Evolutionary conservation across 2,888 invertebrate species (phyloP), one percentile per base, ranked within the genome.

Genomic region (Hirtodrosophila cameraria): DNA sequence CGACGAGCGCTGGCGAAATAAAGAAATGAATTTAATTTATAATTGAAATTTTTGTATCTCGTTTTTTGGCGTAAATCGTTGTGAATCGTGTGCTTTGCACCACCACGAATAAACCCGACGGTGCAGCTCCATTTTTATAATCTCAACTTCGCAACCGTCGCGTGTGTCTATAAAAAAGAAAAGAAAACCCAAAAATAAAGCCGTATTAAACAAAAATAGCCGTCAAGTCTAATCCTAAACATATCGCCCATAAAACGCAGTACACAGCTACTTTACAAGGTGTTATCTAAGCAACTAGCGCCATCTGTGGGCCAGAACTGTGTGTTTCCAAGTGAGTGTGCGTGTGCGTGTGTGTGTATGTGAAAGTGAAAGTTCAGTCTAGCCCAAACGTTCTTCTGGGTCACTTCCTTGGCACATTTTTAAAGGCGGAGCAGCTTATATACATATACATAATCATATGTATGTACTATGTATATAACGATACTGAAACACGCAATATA

Each of bases 321-420:
- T 43, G 45, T 12, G 27, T 31, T 28, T 6, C 7, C 41, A 41
- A 36, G 35, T 25, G 46, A 31, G 45, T 23, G 53, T 54, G 46
- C 15, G 38, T 59, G 52, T 30, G 57, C 38, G 54, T 27, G 55
- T 42, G 41, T 27, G 23, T 28, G 48, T 46, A 25, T 41, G 35
- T 54, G 54, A 85, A 75, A 86, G 79, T 83, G 76, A 79, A 79
- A 86, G 77, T 79, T 83, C 76, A 71, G 52, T 41, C 30, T 54
- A 46, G 38, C 30, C 52, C 28, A 58, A 58, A 61, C 61, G 72
- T 58, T 35, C 49, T 28, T 50, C 30, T 62, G 75, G 78, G 74
- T 46, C 67, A 69, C 43, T 38, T 66, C 57, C 71, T 75, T 72
- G 72, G 45, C 66, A 53, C 49, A 52, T 6, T 54, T 66, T 31